Evolutionary conservation across 2,113 vertebrate genomes (phyloP), one percentile per base, ranked within the genome.

Genomic region (Eupsittula cactorum): DNA sequence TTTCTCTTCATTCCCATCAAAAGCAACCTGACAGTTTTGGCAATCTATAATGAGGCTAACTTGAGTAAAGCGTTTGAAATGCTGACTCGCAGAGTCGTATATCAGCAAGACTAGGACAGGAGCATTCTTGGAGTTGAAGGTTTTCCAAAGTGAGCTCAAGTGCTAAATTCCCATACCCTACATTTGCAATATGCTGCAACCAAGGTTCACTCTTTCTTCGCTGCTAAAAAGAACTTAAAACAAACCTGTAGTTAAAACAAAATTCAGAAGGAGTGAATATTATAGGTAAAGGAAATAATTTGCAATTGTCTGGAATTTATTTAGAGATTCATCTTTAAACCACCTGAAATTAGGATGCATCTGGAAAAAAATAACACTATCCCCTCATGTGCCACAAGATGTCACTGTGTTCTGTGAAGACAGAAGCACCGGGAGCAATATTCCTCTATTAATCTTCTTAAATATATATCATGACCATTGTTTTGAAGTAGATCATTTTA

Each of bases 351-450:
- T 7, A 29, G 18, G 39, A 71, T 44, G 39, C 5, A 17, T 42
- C 15, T 67, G 64, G 29, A 44, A 55, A 84, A 88, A 88, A 78
- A 35, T 10, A 0, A 28, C 20, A 41, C 49, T 20, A 33, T 62
- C 27, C 44, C 7, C 68, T 65, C 31, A 14, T 16, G 27, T 19
- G 80, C 93, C 96, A 93, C 95, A 83, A 95, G 96, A 92, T 94
- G 96, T 88, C 96, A 68, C 92, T 97, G 67, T 94, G 47, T 68
- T 88, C 93, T 86, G 24, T 7, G 52, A 84, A 91, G 83, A 86
- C 44, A 17, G 9, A 28, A 67, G n/a, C 17, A 78, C 50, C 35
- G 64, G 49, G 17, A 78, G 44, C 47, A 75, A 23, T 24, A 55
- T 53, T 67, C 17, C 14, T 50, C 65, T 84, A 9, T 25, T 29